phyloP scores from a whole-genome alignment of 1,140 invertebrate species.

The Zaprionus nigranus region DNA sequence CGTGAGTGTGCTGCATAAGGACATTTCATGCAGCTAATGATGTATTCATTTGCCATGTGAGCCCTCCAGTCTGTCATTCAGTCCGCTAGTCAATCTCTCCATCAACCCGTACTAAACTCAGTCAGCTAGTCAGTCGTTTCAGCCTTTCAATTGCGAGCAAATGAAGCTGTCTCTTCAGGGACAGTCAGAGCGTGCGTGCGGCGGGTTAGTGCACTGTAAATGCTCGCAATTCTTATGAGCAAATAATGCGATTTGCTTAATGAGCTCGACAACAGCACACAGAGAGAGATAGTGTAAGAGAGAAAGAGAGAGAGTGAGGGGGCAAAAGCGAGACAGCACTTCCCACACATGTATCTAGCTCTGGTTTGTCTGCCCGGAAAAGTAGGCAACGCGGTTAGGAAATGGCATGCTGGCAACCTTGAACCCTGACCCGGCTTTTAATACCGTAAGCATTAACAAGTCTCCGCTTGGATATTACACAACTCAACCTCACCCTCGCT shows the following conservation, averaged over 20 bases:
- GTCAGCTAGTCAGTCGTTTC: slow-evolving; percentile 36
- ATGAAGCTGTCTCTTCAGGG: slow-evolving; percentile 65
- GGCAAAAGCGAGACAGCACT: not conserved
- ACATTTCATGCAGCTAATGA: slow-evolving; percentile 79
- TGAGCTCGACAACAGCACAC: slow-evolving; percentile 50
- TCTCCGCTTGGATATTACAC: slow-evolving; percentile 23
- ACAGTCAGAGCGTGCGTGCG: slow-evolving; percentile 55
- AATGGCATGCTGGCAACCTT: slow-evolving; percentile 52
- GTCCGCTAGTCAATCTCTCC: not conserved
- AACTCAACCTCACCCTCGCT: slow-evolving; percentile 2
- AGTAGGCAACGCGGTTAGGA: slow-evolving; percentile 62
- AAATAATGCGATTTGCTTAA: slow-evolving; percentile 78
- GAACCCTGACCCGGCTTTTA: slow-evolving; percentile 63
- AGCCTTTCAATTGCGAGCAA: slow-evolving; percentile 68
- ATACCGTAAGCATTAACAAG: slow-evolving; percentile 68
- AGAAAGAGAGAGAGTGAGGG: slow-evolving; percentile 1
- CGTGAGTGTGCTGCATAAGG: slow-evolving; percentile 38
- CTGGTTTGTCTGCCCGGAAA: slow-evolving; percentile 14
- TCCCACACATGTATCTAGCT: not conserved
- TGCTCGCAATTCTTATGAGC: slow-evolving; percentile 64
- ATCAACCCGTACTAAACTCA: slow-evolving; percentile 13
- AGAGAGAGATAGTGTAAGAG: slow-evolving; percentile 5
- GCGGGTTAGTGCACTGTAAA: slow-evolving; percentile 65
- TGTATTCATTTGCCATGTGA: slow-evolving; percentile 70
- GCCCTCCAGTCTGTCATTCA: slow-evolving; percentile 15